These are phyloP conservation scores for Volucella bombylans DNA, from an alignment of 2,888 invertebrate genomes.

Conservation along the genomic window DNA sequence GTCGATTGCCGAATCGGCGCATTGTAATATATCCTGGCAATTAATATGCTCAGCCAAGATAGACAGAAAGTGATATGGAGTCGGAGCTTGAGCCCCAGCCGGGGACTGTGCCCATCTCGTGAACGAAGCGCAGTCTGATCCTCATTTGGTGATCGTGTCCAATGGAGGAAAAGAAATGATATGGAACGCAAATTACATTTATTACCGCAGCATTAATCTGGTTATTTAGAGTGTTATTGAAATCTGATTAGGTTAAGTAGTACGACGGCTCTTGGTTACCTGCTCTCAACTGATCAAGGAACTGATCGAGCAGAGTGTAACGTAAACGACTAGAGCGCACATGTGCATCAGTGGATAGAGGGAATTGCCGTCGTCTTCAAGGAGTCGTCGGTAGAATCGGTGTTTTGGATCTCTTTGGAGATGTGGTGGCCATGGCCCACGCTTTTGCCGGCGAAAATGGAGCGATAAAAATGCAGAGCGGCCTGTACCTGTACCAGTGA, in stretches of 20 bases:
- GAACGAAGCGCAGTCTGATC: conserved; percentile 28
- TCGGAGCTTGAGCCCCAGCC: not conserved
- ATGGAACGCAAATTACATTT: conserved; percentile 80
- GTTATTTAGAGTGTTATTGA: conserved; percentile 81
- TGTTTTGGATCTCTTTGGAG: conserved; percentile 39
- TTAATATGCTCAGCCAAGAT: conserved; percentile 69
- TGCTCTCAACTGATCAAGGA: conserved; percentile 24
- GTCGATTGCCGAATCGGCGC: conserved; percentile 64
- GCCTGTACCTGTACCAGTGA: conserved; percentile 17
- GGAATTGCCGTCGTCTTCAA: not conserved
- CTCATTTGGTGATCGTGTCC: conserved; percentile 65
- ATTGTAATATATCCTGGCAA: conserved; percentile 72
- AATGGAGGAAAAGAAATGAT: conserved; percentile 62
- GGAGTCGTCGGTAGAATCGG: conserved; percentile 21
- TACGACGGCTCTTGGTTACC: conserved; percentile 46
- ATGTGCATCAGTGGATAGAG: not conserved
- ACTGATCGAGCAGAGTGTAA: conserved; percentile 45
- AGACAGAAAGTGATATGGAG: conserved; percentile 62
- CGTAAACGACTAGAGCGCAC: conserved; percentile 21
- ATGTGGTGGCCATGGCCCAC: conserved; percentile 64
- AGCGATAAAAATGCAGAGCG: conserved; percentile 29
- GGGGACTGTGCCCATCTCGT: conserved; percentile 21
- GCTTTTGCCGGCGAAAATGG: conserved; percentile 53
- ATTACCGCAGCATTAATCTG: conserved; percentile 79
- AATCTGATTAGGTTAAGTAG: conserved; percentile 78